Evolutionary conservation across 2,113 vertebrate species (phyloP), one percentile per base, ranked within the genome.

Genomic region (Triplophysa dalaica): DNA sequence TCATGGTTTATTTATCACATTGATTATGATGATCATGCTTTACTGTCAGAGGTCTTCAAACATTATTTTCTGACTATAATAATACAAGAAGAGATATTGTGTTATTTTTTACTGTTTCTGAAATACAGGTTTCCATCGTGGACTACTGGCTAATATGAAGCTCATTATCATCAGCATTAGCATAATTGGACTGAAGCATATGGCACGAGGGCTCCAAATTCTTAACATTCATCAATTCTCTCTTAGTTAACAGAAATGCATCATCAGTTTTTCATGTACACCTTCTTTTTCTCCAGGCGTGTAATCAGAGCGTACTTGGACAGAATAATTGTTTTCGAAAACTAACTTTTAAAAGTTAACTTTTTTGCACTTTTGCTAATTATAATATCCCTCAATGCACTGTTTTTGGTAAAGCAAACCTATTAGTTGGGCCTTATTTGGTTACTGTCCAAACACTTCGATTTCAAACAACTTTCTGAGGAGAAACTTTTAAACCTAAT

Each of bases 1-100:
- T 21, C 19, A 63, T 70, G 58, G n/a, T 79, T 70, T 72, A 79
- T 79, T 79, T 54, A 79, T 52, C 24, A 14, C 43, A 79, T 79
- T 50, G 2, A 72, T 70, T 63, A 72, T 50, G 60, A 79, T 78
- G 24, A 45, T 9, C 4, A 9, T 61, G 64, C 8, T 24, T 16
- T 63, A 66, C 10, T 43, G 13, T 70, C n/a, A 21, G 29, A 16
- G 17, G 43, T 52, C 45, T 48, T 21, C 16, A 13, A n/a, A 64
- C 24, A 14, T 16, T 63, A 22, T 75, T 75, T 75, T 60, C 12
- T 56, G 52, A 72, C 19, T 38, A 24, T 73, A 43, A 21, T n/a
- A 58, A 21, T 41, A 14, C 13, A 22, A 13, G 16, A 8, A 21
- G 38, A 24, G 6, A 61, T 24, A 24, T 19, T n/a, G 14, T n/a